A percentile compares a stretch with the other conserved stretches of the same genome.
Conservation (phyloP, 2,797 vertebrate species). For the Acropternis orthonyx region DNA sequence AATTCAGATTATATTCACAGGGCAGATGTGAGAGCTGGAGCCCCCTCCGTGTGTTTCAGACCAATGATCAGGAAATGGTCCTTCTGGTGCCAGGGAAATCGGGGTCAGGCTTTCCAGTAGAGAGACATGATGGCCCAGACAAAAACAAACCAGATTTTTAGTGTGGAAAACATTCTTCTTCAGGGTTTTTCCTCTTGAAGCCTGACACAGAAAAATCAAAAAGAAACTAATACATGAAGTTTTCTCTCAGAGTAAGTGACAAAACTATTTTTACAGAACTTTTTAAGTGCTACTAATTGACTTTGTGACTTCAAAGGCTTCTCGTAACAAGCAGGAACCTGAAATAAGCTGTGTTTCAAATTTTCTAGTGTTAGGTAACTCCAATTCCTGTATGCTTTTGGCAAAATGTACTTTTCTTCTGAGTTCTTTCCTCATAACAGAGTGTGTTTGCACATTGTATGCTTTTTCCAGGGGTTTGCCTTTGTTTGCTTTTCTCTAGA, state of each 20-base stretch:
- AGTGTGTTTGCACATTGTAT: not conserved
- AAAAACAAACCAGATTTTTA: not conserved
- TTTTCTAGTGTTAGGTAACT: not conserved
- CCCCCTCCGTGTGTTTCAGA: not conserved
- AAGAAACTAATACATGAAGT: not conserved
- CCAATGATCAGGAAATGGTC: fast-evolving
- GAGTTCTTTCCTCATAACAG: not conserved
- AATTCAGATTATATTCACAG: not conserved
- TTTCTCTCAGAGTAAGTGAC: not conserved
- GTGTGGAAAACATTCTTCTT: not conserved
- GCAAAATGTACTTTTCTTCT: not conserved
- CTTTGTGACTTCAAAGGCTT: not conserved
- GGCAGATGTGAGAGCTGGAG: not conserved
- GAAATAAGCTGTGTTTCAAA: not conserved
- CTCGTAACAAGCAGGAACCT: not conserved
- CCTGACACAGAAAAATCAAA: not conserved
- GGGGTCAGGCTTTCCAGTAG: not conserved
- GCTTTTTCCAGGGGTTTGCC: not conserved
- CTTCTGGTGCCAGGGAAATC: not conserved
- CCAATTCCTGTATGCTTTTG: not conserved
- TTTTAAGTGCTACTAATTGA: not conserved
- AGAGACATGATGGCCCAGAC: not conserved
- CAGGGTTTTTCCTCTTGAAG: not conserved
- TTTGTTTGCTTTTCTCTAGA: not conserved
- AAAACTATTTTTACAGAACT: not conserved